These are phyloP conservation scores for Xyliphius kryptos DNA, from an alignment of 2,113 vertebrate species.

Conservation along the genomic window DNA sequence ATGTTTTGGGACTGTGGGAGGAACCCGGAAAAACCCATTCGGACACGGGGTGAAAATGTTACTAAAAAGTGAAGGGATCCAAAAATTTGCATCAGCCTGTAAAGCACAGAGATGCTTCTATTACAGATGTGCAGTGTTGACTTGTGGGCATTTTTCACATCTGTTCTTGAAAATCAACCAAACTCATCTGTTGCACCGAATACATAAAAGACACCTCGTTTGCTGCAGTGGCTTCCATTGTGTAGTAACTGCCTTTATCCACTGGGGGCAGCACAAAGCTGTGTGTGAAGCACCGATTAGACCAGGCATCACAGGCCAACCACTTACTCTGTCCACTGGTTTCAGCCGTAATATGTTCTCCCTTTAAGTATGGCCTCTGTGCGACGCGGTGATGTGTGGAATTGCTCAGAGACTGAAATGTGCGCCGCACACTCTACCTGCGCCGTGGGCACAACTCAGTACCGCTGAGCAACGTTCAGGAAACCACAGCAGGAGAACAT, in stretches of 20 bases:
- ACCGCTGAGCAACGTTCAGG: too few species aligned
- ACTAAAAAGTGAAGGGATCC: too few species aligned
- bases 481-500: too few species aligned
- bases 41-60: too few species aligned
- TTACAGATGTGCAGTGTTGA: too few species aligned
- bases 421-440: not conserved
- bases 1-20: too few species aligned
- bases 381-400: not conserved
- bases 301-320: not conserved
- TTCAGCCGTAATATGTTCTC: not conserved
- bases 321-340: not conserved
- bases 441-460: constrained; percentile 15
- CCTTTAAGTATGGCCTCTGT: not conserved
- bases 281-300: not conserved
- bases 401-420: constrained; percentile 6
- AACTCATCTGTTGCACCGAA: not conserved
- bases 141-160: not conserved
- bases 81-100: too few species aligned
- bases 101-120: too few species aligned
- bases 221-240: constrained; percentile 24
- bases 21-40: too few species aligned
- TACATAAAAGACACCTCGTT: not conserved
- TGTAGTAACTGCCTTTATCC: constrained; percentile 21
- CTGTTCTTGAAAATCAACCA: not conserved
- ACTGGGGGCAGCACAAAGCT: constrained; percentile 24